Conservation (phyloP, 2,113 vertebrate genomes). For the Brachyhypopomus occidentalis region DNA sequence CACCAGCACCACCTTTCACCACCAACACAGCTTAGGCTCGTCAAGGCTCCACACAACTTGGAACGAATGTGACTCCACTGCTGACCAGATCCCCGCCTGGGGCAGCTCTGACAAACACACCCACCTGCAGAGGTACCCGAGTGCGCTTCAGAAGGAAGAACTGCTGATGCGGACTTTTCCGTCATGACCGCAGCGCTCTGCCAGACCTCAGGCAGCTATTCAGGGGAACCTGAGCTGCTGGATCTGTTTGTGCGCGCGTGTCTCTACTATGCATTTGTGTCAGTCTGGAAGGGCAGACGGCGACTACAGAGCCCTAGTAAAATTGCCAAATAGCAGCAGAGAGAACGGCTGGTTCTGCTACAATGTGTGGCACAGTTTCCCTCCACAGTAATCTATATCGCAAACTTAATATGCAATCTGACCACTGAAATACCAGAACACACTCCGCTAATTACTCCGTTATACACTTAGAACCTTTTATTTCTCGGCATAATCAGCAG, state of each 20-base stretch:
- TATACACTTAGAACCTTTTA: not conserved
- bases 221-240: slow-evolving; percentile 24
- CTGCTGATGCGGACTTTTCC: slow-evolving; percentile 43
- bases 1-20: too few relatives aligned
- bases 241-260: not conserved
- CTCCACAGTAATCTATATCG: too few relatives aligned
- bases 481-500: not conserved
- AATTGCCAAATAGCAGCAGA: not conserved
- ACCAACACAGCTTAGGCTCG: too few relatives aligned
- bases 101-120: not conserved
- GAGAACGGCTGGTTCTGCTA: not conserved
- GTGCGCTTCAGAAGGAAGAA: not conserved
- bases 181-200: not conserved
- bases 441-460: too few relatives aligned
- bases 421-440: too few relatives aligned
- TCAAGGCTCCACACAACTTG: not conserved
- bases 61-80: not conserved
- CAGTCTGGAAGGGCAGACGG: not conserved
- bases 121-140: not conserved
- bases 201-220: slow-evolving; percentile 20
- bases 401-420: too few relatives aligned
- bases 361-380: too few relatives aligned
- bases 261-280: not conserved
- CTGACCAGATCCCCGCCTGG: not conserved
- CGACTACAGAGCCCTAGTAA: not conserved